Evolutionary conservation across 2,888 invertebrate genomes (phyloP), one percentile per base, ranked within the genome.

Genomic region (Tridacna crocea): DNA sequence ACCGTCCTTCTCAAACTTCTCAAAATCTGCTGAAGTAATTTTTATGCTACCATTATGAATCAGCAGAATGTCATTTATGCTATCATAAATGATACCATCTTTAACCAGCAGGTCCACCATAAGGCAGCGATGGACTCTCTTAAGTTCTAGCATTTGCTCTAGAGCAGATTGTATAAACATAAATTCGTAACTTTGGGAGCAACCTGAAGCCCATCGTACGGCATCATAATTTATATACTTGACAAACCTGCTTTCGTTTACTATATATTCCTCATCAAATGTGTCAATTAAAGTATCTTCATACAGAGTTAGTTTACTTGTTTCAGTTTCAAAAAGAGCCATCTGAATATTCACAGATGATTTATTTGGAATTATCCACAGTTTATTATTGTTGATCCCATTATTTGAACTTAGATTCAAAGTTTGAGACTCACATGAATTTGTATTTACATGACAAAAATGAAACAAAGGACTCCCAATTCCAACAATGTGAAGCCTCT

Each of bases 201-300:
- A 19, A 19, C 17, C 15, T 19, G 19, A 6, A 19, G 15, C 17
- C 17, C 19, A 19, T 55, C 55, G 2, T 19, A 19, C 55, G 3
- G 19, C 1, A 1, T 10, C 55, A 36, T 4, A 36, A 55, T 15
- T 55, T 6, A 19, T 3, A 19, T 66, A 46, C n/a, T 66, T n/a
- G 46, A 66, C 12, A n/a, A 66, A 66, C 11, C 19, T 26, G 3
- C 0, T 46, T 46, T 17, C 13, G 66, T 66, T 46, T 2, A 66
- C 46, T 13, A 66, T 17, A 46, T n/a, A 66, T 17, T 66, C 27
- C 36, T 66, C 66, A 46, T 66, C n/a, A 6, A 66, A 46, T 13
- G 66, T 46, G 15, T 66, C 66, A 17, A 66, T 66, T n/a, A 66
- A n/a, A 4, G 22, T 66, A 66, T 66, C 66, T 46, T 66, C 66